phyloP scores from a whole-genome alignment of 2,113 vertebrate genomes.

The Ailurus styani region DNA sequence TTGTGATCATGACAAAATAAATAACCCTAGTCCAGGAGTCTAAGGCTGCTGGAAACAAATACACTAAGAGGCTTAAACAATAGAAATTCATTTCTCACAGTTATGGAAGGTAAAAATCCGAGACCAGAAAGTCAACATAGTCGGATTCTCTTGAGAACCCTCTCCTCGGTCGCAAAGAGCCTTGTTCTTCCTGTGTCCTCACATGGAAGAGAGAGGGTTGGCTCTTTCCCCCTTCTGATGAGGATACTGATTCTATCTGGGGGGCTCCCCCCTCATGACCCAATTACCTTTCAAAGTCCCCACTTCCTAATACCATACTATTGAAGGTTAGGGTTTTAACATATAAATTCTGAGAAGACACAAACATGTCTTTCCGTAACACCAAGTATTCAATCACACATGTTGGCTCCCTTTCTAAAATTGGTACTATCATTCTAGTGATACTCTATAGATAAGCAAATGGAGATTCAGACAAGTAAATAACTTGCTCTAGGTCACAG shows the following conservation, averaged over 20 bases:
- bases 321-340: neutral
- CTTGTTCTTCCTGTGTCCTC: neutral
- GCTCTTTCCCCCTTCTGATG: neutral
- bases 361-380: neutral
- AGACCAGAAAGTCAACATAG: neutral
- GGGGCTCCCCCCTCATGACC: neutral
- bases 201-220: neutral
- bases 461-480: neutral
- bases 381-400: constrained; percentile 82
- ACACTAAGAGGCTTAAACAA: neutral
- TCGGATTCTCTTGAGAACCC: neutral
- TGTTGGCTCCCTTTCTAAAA: constrained; percentile 80
- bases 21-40: constrained; percentile 47
- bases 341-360: neutral
- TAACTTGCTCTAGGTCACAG: neutral
- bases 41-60: constrained; percentile 37
- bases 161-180: neutral
- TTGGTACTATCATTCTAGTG: neutral
- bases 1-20: neutral
- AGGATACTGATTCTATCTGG: too few relatives aligned
- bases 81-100: neutral
- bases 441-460: neutral
- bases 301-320: neutral
- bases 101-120: neutral
- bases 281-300: neutral